Base-by-base conservation (phyloP, 2,888 invertebrate genomes). In the Ctenicera cuprea region DNA sequence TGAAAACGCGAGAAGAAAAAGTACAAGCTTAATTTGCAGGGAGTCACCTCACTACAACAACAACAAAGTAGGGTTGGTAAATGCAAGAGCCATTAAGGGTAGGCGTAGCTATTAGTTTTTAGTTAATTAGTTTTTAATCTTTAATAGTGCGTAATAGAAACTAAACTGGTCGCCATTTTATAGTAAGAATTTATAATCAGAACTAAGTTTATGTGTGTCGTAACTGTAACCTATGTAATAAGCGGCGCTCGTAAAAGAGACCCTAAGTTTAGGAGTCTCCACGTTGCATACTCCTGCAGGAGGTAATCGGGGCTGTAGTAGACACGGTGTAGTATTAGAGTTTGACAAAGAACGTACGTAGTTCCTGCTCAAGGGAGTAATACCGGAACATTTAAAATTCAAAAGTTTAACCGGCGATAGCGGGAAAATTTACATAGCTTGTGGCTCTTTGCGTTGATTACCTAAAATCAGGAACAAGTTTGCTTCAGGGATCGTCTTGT, bases 321-420 rank as follows among this genome's bases (percentile, higher is more conserved):
- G 67, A 66, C 66, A 52, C 62, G 38, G 30, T 62, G 45, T 38
- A 61, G 48, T 62, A 72, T 73, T 72, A 76, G 73, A 63, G 71
- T 71, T 76, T 76, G 76, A 71, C 71, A 65, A 74, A 71, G 74
- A 74, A 71, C 63, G 65, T 71, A 71, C 65, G 48, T 69, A 74
- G 74, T 72, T 66, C 37, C 18, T 33, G 45, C 76, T 71, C 74
- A 16, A 45, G 76, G 72, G 76, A 69, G 66, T 72, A 74, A 76
- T 76, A 57, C 45, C 41, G 64, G 61, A 73, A 71, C 74, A 76
- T 76, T 74, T 76, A 74, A 76, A 76, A 76, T 76, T 76, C 74
- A 74, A 74, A 76, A 76, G 70, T 76, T 71, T 71, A 71, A 74
- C 59, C 66, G 62, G 71, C 68, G 74, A 76, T 76, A 71, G 73